phyloP scores from a whole-genome alignment of 2,797 vertebrate genomes.

The Thaleichthys pacificus region DNA sequence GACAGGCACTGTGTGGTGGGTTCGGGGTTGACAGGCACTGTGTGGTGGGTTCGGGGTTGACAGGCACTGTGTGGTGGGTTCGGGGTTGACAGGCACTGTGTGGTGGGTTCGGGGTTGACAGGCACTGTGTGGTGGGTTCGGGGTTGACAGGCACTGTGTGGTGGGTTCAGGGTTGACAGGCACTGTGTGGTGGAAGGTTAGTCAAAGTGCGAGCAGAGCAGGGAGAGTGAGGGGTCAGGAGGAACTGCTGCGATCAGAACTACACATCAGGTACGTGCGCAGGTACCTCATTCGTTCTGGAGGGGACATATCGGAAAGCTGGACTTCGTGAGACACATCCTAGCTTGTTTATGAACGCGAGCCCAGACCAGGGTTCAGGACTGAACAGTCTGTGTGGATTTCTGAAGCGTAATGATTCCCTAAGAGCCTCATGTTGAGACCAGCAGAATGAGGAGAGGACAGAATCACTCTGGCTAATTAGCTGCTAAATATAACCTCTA shows the following conservation, averaged over 20 bases:
- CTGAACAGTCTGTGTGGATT: neutral
- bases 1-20: slow-evolving; percentile 19
- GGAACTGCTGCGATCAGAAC: neutral
- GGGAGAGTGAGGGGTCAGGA: slow-evolving; percentile 17
- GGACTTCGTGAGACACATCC: slow-evolving; percentile 12
- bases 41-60: neutral
- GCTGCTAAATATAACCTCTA: slow-evolving; percentile 74
- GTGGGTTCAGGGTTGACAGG: slow-evolving; percentile 5
- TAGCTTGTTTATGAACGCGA: neutral
- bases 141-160: slow-evolving; percentile 3
- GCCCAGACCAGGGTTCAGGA: neutral
- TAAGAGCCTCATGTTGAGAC: slow-evolving; percentile 66
- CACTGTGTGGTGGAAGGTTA: slow-evolving; percentile 40
- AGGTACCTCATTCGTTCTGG: too few species aligned
- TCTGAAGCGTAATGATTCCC: slow-evolving; percentile 63
- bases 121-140: neutral
- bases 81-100: too few species aligned
- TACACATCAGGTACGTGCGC: too few species aligned
- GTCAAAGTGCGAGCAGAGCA: slow-evolving; percentile 29
- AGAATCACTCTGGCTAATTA: slow-evolving; percentile 70
- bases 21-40: too few species aligned
- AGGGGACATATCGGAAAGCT: neutral
- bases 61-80: slow-evolving; percentile 15
- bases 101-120: slow-evolving; percentile 4
- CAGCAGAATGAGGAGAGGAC: slow-evolving; percentile 68